These are phyloP conservation scores for Diglossa brunneiventris DNA, from an alignment of 2,113 vertebrate species.

Conservation along the genomic window DNA sequence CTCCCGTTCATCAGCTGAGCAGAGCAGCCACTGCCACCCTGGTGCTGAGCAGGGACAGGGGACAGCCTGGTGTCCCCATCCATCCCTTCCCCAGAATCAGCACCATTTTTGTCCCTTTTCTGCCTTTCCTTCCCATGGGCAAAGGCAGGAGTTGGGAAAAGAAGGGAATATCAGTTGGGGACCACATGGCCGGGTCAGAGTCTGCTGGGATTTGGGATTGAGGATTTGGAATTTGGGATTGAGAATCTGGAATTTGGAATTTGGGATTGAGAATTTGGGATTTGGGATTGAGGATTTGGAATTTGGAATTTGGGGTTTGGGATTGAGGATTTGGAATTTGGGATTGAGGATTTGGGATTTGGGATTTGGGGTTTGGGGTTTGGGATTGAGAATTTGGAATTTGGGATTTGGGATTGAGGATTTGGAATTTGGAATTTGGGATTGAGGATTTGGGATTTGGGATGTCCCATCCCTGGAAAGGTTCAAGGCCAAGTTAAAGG, in stretches of 20 bases:
- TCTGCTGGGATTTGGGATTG: neutral
- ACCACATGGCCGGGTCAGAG: accelerated
- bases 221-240: neutral
- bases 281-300: neutral
- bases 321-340: neutral
- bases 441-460: neutral
- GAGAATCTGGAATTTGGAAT: neutral
- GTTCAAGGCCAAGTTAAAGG: neutral
- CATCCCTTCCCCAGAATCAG: neutral
- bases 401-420: no score
- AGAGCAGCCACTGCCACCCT: accelerated
- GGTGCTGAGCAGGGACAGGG: accelerated
- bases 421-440: neutral
- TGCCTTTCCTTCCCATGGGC: accelerated
- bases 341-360: neutral
- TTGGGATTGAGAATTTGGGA: neutral
- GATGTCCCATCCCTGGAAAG: no score
- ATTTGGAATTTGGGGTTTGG: neutral
- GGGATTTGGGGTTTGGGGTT: neutral
- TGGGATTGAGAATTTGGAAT: neutral
- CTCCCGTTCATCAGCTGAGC: neutral
- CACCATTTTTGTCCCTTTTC: neutral
- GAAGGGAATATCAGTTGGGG: neutral
- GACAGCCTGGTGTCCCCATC: accelerated
- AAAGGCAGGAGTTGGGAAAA: neutral